Base-by-base conservation (phyloP, 2,113 vertebrate species). In the Melanerpes aurifrons region DNA sequence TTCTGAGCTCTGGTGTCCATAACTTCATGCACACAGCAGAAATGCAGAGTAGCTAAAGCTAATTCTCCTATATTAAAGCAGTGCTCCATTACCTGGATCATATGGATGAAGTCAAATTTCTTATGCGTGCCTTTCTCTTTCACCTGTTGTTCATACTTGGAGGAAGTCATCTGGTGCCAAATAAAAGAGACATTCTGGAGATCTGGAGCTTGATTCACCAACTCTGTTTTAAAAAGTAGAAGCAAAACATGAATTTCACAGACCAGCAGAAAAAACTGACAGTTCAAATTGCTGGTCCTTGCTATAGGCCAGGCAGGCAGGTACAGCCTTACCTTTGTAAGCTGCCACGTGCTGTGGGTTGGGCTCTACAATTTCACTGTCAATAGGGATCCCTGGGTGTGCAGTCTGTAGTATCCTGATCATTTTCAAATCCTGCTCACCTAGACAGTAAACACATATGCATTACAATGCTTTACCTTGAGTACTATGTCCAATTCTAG, bases 281-380 rank as follows among this genome's bases (percentile, higher is more conserved):
- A 0, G 2, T 31, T 63, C 15, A 19, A 3, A n/a, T 25, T 1
- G 1, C 9, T 7, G 6, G 4, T 40, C 24, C 56, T 83, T 4
- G 0, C 20, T 20, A 1, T 26, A 31, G 20, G 25, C 29, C 61
- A 25, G 35, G 40, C 45, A 53, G 58, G 28, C 5, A 66, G 37
- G 28, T 20, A 7, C 12, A 79, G 15, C n/a, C 87, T 63, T 79
- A 97, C 98, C 98, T 98, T 95, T 98, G 96, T 98, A 98, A 74
- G 97, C 96, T 31, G 97, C 91, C 68, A 98, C 96, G 12, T 98
- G 98, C 85, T 98, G 97, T 22, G 93, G 83, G 88, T 98, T 98
- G 16, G 98, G 98, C 83, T 99, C 98, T 94, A 98, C 97, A 50
- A 98, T 98, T 89, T 99, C 98, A 2, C 98, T 98, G 89, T 98